A percentile compares a stretch with the other conserved stretches of the same genome.
Evolutionary conservation across 2,113 vertebrate genomes (phyloP).

Genomic region (Trichomycterus rosablanca): DNA sequence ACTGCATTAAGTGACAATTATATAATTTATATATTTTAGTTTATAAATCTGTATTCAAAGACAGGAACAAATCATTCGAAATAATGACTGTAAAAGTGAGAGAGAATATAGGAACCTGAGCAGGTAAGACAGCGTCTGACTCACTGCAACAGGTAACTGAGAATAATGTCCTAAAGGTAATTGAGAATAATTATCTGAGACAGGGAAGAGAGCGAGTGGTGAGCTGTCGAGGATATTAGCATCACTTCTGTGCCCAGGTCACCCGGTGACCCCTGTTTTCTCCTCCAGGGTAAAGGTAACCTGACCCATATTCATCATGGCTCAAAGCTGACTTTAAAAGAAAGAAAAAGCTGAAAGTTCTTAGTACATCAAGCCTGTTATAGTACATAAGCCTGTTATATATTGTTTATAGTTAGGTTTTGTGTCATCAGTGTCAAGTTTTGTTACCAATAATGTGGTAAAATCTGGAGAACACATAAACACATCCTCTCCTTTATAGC

Average conservation of each 20-base stretch:
- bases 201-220: neutral
- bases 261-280: constrained; percentile 10
- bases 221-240: too few species aligned
- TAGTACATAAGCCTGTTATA: too few species aligned
- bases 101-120: constrained; percentile 27
- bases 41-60: too few species aligned
- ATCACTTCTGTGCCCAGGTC: neutral
- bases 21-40: too few species aligned
- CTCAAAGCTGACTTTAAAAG: too few species aligned
- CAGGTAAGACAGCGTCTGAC: constrained; percentile 17
- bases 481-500: too few species aligned
- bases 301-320: constrained; percentile 14
- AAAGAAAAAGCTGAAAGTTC: constrained; percentile 3
- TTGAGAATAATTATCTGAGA: constrained; percentile 28
- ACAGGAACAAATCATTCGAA: neutral
- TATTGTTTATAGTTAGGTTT: too few species aligned
- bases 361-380: too few species aligned
- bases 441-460: too few species aligned
- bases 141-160: constrained; percentile 26
- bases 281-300: constrained; percentile 1
- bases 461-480: too few species aligned
- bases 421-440: too few species aligned
- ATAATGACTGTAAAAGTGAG: constrained; percentile 1
- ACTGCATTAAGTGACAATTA: too few species aligned
- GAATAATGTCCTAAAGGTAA: constrained; percentile 35